Conservation (phyloP, 2,113 vertebrate genomes). For the Pyrgilauda ruficollis region DNA sequence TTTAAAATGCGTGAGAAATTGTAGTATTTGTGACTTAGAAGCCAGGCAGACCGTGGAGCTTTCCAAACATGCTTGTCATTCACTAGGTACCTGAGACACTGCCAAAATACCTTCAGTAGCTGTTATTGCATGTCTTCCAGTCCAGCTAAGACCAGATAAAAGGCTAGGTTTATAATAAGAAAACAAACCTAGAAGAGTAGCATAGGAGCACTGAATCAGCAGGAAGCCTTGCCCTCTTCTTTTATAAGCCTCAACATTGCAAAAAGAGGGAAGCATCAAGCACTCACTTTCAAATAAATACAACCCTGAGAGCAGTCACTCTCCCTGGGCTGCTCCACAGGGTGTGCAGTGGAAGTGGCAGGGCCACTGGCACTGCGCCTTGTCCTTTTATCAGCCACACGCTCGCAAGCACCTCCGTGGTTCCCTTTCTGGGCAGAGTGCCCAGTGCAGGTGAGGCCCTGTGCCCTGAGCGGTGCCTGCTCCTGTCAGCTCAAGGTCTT, state of each 20-base stretch:
- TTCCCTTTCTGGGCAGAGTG: background rate
- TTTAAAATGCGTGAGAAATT: constrained; percentile 36
- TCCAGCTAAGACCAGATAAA: background rate
- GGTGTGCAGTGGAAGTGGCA: background rate
- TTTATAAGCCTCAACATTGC: background rate
- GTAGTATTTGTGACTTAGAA: background rate
- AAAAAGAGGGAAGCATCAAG: background rate
- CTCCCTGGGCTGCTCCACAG: background rate
- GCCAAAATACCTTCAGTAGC: constrained; percentile 5
- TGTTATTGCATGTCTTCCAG: background rate
- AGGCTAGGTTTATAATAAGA: background rate
- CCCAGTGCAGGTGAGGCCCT: background rate
- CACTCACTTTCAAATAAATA: background rate
- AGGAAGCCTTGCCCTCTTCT: background rate
- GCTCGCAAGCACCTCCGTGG: accelerated
- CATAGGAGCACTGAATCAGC: background rate
- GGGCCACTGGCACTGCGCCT: background rate
- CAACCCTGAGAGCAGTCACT: background rate
- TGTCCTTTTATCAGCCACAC: background rate
- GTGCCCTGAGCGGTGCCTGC: background rate
- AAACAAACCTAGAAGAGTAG: background rate
- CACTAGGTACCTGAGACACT: background rate
- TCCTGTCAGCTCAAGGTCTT: background rate
- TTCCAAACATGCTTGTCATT: constrained; percentile 15
- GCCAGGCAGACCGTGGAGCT: background rate